A percentile compares a stretch with the other conserved stretches of the same genome.
phyloP scores from a whole-genome alignment of 2,797 vertebrate species.

The Acanthis flammea region DNA sequence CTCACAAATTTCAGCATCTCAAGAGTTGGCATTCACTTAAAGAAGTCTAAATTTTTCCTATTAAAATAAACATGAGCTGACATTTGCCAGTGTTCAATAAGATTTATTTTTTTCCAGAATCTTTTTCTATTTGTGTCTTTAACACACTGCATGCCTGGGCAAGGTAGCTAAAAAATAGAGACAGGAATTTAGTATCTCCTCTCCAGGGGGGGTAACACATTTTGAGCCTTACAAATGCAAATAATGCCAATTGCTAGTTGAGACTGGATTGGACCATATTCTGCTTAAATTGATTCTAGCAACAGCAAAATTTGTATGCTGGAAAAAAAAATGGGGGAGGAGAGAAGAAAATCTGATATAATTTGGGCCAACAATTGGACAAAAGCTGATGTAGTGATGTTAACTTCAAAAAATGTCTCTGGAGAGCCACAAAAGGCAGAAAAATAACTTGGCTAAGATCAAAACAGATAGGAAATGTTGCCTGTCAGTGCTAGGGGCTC shows the following conservation, averaged over 20 bases:
- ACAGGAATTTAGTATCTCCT: neutral
- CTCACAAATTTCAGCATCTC: neutral
- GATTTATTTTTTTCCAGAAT: neutral
- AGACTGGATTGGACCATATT: neutral
- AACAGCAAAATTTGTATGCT: neutral
- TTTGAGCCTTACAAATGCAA: neutral
- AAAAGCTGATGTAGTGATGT: neutral
- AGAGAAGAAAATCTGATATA: neutral
- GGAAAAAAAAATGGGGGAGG: neutral
- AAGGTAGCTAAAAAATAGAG: neutral
- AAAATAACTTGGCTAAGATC: neutral
- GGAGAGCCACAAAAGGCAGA: neutral
- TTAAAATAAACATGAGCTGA: neutral
- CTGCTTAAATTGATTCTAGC: neutral
- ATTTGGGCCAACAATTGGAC: neutral
- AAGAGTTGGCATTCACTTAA: neutral
- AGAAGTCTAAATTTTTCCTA: neutral
- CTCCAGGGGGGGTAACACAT: neutral
- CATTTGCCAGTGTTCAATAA: neutral
- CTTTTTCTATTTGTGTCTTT: neutral
- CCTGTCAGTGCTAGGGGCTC: neutral
- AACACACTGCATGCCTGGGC: neutral
- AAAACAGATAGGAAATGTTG: neutral
- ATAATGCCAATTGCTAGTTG: neutral
- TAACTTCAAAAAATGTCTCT: neutral